phyloP scores from a whole-genome alignment of 2,113 vertebrate genomes.

The Scopus umbretta region DNA sequence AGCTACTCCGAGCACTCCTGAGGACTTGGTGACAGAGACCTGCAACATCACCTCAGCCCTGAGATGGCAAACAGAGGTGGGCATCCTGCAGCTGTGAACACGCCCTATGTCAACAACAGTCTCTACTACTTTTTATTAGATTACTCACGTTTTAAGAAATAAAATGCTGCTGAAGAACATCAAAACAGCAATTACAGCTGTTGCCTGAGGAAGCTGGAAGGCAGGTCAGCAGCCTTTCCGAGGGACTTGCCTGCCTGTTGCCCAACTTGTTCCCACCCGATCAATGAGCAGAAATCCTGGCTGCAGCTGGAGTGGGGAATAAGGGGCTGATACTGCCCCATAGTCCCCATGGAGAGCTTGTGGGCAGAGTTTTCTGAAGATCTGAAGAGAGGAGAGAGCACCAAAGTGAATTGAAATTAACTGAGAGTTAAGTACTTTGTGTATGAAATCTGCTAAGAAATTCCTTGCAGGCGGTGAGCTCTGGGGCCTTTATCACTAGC shows the following conservation, averaged over 20 bases:
- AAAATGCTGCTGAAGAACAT: neutral
- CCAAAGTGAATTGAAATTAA: neutral
- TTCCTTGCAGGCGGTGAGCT: neutral
- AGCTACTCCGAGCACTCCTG: neutral
- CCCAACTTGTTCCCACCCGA: neutral
- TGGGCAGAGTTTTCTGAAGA: neutral
- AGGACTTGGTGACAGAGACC: neutral
- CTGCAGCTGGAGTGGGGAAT: neutral
- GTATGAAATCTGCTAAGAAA: neutral
- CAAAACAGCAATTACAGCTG: neutral
- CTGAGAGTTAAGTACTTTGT: neutral
- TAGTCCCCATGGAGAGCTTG: neutral
- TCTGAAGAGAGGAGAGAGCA: neutral
- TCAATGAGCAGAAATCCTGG: neutral
- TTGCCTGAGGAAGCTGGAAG: neutral
- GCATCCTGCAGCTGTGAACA: neutral
- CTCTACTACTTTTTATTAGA: neutral
- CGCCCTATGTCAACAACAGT: neutral
- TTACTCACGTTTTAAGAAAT: neutral
- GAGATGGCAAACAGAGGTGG: neutral
- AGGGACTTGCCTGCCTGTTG: neutral
- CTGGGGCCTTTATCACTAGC: neutral
- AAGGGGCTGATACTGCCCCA: neutral
- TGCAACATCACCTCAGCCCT: neutral
- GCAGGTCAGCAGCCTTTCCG: neutral